Conservation (phyloP, 2,797 vertebrate genomes). For the Anolis apletophallus region DNA sequence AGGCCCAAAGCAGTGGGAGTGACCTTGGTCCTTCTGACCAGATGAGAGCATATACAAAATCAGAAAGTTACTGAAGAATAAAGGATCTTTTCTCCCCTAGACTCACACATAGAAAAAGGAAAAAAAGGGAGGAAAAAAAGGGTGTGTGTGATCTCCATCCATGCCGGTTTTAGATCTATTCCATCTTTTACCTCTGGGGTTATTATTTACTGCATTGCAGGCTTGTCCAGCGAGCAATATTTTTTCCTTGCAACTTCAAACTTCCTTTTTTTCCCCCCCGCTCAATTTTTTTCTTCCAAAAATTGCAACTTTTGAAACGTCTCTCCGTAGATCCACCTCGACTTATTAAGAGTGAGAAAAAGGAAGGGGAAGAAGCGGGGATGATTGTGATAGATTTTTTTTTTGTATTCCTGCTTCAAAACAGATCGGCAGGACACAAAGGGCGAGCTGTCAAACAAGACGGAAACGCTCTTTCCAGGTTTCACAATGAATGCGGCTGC, state of each 20-base stretch:
- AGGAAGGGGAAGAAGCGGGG: neutral
- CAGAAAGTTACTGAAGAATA: constrained; percentile 61
- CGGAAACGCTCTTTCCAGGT: constrained; percentile 50
- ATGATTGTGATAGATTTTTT: constrained; percentile 55
- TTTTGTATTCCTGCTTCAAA: constrained; percentile 54
- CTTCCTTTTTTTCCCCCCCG: constrained; percentile 42
- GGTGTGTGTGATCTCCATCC: constrained; percentile 20
- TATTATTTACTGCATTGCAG: constrained; percentile 67
- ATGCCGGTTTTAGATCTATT: constrained; percentile 48
- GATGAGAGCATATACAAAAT: constrained; percentile 55
- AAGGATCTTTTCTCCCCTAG: constrained; percentile 55
- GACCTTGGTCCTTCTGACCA: constrained; percentile 84
- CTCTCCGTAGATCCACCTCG: constrained; percentile 60
- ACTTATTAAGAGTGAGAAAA: constrained; percentile 27
- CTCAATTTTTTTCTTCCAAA: neutral
- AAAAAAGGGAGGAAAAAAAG: no score
- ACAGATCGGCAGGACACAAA: constrained; percentile 64
- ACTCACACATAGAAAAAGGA: constrained; percentile 14
- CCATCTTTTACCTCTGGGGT: constrained; percentile 59
- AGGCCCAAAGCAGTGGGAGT: constrained; percentile 73
- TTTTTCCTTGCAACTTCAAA: constrained; percentile 63
- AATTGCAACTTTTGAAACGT: constrained; percentile 47
- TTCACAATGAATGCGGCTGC: constrained; percentile 37
- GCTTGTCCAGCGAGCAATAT: constrained; percentile 49
- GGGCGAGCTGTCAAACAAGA: constrained; percentile 61